Base-by-base conservation (phyloP, 2,888 invertebrate species). In the Oligia latruncula region DNA sequence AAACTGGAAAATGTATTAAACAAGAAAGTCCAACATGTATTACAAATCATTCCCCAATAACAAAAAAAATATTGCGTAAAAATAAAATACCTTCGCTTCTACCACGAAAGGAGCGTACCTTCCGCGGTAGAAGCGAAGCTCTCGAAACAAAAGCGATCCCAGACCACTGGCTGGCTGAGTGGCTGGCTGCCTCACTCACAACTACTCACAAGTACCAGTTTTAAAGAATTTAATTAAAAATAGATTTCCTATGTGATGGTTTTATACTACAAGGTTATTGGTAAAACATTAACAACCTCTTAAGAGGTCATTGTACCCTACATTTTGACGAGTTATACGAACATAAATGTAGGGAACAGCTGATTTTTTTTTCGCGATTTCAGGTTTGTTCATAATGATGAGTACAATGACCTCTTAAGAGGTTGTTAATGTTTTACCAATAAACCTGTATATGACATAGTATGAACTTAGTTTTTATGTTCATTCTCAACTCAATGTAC, bases 101-200 rank as follows among this genome's bases (percentile, higher is more conserved):
- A 40, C 40, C 40, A 40, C 40, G 5, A 40, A 40, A 40, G 5
- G 17, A 43, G 3, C 15, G 9, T 17, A 29, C 8, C 0, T 35
- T 58, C 23, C 23, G 29, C 52, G 4, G 20, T n/a, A 15, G 6
- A 62, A 15, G 13, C 6, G 4, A 46, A 29, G 23, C 29, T 17
- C 11, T 49, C 40, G 5, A 77, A 77, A 62, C 77, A 52, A 77
- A 64, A 78, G 23, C 4, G 4, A 78, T 43, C 8, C 43, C 64
- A 52, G 52, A 43, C 1, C 15, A 62, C 20, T 64, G 78, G 2
- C 23, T 4, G 20, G 3, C 23, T 4, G 20, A 29, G 29, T 29
- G 29, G 29, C 29, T 29, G 29, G 3, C 23, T 4, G 20, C 17
- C 6, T 76, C 15, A 52, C 62, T 64, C n/a, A 17, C 20, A 62